These are phyloP conservation scores for Poecilia picta DNA, from an alignment of 2,797 vertebrate species.

Conservation along the genomic window DNA sequence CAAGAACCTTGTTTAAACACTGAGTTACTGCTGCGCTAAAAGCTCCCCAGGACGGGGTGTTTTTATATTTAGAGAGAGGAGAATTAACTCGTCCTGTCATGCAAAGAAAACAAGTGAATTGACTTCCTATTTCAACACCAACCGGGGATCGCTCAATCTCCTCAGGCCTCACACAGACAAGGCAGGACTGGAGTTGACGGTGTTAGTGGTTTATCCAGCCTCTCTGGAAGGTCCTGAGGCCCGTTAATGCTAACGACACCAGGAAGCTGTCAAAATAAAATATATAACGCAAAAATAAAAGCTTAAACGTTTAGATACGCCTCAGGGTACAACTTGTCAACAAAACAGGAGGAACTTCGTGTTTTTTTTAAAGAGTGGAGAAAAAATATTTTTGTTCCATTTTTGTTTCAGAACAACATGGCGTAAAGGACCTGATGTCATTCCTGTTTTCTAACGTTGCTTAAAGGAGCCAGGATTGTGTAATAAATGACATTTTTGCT, in stretches of 20 bases:
- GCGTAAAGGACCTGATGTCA: not conserved
- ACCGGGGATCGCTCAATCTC: slow-evolving; percentile 19
- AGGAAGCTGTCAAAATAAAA: slow-evolving; percentile 2
- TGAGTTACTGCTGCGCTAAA: slow-evolving; percentile 46
- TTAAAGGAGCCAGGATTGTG: not conserved
- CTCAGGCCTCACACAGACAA: slow-evolving; percentile 36
- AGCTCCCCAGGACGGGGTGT: slow-evolving; percentile 7
- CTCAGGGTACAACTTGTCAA: not conserved
- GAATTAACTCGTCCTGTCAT: slow-evolving; percentile 15
- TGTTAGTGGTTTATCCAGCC: not conserved
- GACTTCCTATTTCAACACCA: slow-evolving; percentile 50
- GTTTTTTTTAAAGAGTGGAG: not conserved
- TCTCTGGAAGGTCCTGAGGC: not conserved
- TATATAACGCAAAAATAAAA: not conserved
- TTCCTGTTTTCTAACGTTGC: not conserved
- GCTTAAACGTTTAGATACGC: not conserved
- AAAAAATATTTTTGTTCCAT: not conserved
- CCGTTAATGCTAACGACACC: not conserved
- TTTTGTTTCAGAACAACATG: not conserved
- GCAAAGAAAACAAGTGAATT: slow-evolving; percentile 52
- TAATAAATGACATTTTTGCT: not conserved
- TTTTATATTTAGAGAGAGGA: slow-evolving; percentile 13
- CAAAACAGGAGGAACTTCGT: not conserved
- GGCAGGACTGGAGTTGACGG: not conserved
- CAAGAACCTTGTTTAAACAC: slow-evolving; percentile 40